Evolutionary conservation across 2,797 vertebrate genomes (phyloP).

Genomic region (Cichlasoma orientale): DNA sequence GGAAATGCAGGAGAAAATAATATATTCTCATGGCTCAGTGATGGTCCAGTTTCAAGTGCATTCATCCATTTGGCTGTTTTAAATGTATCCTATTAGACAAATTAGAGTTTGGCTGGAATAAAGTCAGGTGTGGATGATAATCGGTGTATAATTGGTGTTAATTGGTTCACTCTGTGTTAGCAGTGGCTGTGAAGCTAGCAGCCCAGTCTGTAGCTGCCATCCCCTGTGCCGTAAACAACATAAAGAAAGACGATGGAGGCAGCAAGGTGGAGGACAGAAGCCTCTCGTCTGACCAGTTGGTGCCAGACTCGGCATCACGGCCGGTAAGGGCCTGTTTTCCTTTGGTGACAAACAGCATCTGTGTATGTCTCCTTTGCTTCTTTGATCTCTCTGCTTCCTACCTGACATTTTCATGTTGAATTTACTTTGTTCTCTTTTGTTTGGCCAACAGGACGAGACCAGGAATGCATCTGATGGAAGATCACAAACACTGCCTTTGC

Average conservation of each 20-base stretch:
- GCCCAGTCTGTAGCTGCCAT: slow-evolving; percentile 49
- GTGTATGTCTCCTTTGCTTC: background rate
- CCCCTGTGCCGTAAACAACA: slow-evolving; percentile 57
- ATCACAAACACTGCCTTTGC: slow-evolving; percentile 52
- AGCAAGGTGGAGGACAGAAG: slow-evolving; percentile 65
- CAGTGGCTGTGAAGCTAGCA: slow-evolving; percentile 53
- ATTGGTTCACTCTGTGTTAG: slow-evolving; percentile 22
- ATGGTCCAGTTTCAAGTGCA: background rate
- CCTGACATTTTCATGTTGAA: slow-evolving; percentile 14
- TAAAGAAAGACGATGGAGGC: slow-evolving; percentile 71
- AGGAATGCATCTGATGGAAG: slow-evolving; percentile 60
- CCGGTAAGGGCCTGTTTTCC: slow-evolving; percentile 61
- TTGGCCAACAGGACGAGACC: slow-evolving; percentile 67
- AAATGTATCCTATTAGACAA: background rate
- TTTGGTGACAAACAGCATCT: slow-evolving; percentile 17
- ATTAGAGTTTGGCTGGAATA: background rate
- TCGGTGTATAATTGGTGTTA: slow-evolving; percentile 18
- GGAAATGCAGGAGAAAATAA: slow-evolving; percentile 10
- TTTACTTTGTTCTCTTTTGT: slow-evolving; percentile 17
- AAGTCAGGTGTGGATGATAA: background rate
- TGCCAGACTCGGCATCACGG: slow-evolving; percentile 70
- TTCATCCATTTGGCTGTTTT: background rate
- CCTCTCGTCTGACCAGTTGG: slow-evolving; percentile 74
- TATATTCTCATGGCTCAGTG: background rate
- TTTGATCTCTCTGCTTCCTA: slow-evolving; percentile 1